These are phyloP conservation scores for Silurus meridionalis DNA, from an alignment of 2,113 vertebrate genomes.

Conservation along the genomic window DNA sequence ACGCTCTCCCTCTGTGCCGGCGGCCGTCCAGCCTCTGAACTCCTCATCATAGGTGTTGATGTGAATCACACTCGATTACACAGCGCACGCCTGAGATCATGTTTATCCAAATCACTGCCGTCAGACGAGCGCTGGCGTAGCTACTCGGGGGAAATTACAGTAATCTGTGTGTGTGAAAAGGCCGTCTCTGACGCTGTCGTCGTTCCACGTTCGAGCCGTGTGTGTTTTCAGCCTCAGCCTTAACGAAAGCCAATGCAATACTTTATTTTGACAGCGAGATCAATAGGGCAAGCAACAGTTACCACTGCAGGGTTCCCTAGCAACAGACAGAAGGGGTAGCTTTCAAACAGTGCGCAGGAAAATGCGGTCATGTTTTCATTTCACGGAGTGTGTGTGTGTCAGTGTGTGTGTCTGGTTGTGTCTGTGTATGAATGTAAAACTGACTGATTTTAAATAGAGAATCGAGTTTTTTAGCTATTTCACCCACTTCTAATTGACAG, in stretches of 20 bases:
- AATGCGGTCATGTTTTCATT: not conserved
- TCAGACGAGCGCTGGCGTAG: not conserved
- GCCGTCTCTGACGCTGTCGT: not conserved
- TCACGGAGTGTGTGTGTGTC: not conserved
- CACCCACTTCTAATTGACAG: too few relatives aligned
- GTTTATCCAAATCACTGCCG: slow-evolving; percentile 24
- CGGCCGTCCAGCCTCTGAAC: not conserved
- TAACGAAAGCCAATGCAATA: slow-evolving; percentile 14
- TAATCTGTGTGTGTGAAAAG: slow-evolving; percentile 18
- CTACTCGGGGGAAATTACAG: not conserved
- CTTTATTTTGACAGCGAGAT: slow-evolving; percentile 42
- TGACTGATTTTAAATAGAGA: not conserved
- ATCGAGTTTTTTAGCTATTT: too few relatives aligned
- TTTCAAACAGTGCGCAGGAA: slow-evolving; percentile 5
- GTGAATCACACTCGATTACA: slow-evolving; percentile 40
- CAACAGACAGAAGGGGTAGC: slow-evolving; percentile 28
- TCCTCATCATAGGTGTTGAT: not conserved
- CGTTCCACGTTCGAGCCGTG: not conserved
- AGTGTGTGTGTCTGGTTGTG: slow-evolving; percentile 7
- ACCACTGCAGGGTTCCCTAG: slow-evolving; percentile 39
- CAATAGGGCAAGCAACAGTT: slow-evolving; percentile 32
- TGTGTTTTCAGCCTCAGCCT: not conserved
- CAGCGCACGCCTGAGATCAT: slow-evolving; percentile 2
- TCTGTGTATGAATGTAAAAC: not conserved
- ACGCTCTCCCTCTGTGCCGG: not conserved